phyloP scores from a whole-genome alignment of 2,113 vertebrate species.

The Corapipo altera region DNA sequence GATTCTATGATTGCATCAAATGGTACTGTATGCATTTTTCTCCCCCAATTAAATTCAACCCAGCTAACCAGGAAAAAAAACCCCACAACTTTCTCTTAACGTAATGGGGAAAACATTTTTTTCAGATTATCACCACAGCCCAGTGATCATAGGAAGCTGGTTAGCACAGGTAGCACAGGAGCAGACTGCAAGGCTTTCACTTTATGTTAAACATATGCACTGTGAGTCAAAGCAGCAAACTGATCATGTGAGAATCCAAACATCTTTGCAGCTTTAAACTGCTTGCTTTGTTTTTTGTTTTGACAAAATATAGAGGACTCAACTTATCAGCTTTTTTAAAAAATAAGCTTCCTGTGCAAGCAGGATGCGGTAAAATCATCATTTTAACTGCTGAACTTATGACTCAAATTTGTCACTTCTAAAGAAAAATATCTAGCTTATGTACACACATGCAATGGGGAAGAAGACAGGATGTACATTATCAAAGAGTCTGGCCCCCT shows the following conservation, averaged over 20 bases:
- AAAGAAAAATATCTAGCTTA: background rate
- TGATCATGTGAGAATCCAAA: background rate
- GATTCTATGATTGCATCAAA: background rate
- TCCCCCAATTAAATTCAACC: background rate
- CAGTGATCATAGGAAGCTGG: background rate
- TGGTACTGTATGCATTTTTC: background rate
- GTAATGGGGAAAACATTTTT: background rate
- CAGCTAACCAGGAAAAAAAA: background rate
- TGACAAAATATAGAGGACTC: background rate
- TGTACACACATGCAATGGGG: background rate
- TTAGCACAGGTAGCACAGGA: background rate
- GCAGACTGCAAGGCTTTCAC: background rate
- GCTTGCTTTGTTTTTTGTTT: background rate
- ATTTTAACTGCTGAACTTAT: background rate
- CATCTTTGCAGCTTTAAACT: background rate
- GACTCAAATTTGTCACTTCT: background rate
- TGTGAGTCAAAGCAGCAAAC: background rate
- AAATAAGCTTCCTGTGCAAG: slow-evolving; percentile 9
- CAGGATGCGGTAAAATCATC: slow-evolving; percentile 5
- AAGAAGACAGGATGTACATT: background rate
- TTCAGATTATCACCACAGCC: background rate
- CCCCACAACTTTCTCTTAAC: background rate
- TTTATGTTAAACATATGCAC: background rate
- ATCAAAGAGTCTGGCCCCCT: background rate
- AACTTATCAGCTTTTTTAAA: background rate